phyloP scores from a whole-genome alignment of 2,888 invertebrate species.

The Brassicogethes aeneus region DNA sequence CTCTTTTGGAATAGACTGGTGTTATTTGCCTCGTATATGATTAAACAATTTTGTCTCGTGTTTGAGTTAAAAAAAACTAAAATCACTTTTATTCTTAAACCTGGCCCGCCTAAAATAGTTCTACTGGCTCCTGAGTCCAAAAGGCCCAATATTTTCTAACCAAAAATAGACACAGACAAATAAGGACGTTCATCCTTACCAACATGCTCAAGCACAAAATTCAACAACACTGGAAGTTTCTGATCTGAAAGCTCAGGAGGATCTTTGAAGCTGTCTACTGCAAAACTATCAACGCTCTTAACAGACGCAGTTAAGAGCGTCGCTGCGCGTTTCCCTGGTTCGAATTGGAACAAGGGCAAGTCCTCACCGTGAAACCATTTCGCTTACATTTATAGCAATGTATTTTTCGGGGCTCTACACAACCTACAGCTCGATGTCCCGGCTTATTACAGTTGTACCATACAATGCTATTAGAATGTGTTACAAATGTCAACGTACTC shows the following conservation, averaged over 20 bases:
- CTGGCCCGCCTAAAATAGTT: too few relatives aligned
- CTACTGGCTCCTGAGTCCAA: too few relatives aligned
- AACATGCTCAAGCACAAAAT: neutral
- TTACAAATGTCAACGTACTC: too few relatives aligned
- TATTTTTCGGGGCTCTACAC: constrained; percentile 1
- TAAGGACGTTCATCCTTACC: too few relatives aligned
- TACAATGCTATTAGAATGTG: neutral
- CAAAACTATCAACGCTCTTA: neutral
- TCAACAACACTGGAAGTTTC: neutral
- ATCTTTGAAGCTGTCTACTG: too few relatives aligned
- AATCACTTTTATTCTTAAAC: too few relatives aligned
- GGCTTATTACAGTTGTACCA: constrained; percentile 8
- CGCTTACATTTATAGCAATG: constrained; percentile 7
- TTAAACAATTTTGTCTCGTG: too few relatives aligned
- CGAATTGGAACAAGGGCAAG: constrained; percentile 3
- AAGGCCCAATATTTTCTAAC: too few relatives aligned
- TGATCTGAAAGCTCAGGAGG: neutral
- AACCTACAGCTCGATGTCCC: constrained; percentile 8
- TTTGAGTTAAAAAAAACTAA: too few relatives aligned
- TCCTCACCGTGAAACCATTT: constrained; percentile 5
- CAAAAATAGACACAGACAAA: too few relatives aligned
- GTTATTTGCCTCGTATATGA: too few relatives aligned
- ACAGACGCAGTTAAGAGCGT: constrained; percentile 4
- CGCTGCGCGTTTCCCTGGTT: constrained; percentile 9
- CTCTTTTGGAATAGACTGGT: too few relatives aligned